phyloP scores from a whole-genome alignment of 2,797 vertebrate species.

The Champsocephalus esox region DNA sequence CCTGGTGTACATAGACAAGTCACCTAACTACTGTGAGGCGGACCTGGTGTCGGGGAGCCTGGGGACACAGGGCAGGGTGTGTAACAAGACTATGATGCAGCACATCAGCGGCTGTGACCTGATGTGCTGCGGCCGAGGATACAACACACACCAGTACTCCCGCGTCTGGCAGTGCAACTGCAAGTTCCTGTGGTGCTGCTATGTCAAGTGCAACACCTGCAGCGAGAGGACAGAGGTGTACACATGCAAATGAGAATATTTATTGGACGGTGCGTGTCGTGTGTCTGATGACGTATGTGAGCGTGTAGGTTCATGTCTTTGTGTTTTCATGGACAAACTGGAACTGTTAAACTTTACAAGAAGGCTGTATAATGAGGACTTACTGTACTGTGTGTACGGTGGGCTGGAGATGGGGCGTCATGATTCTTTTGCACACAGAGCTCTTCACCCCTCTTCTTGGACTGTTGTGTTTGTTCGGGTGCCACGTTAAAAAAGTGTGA shows the following conservation, averaged over 20 bases:
- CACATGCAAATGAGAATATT: constrained; percentile 93
- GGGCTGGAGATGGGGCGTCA: constrained; percentile 53
- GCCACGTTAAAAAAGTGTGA: constrained; percentile 27
- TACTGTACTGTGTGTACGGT: constrained; percentile 40
- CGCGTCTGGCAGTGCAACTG: constrained; percentile 99
- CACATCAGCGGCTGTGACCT: constrained; percentile 94
- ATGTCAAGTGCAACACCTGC: constrained; percentile 98
- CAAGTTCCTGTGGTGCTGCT: constrained; percentile 99
- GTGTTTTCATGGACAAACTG: constrained; percentile 57
- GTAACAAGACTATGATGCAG: constrained; percentile 94
- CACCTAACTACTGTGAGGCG: constrained; percentile 97
- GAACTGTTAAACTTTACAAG: constrained; percentile 42
- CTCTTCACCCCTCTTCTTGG: constrained; percentile 58
- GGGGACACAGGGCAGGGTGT: constrained; percentile 95
- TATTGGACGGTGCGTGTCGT: constrained; percentile 55
- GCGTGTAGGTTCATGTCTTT: constrained; percentile 37
- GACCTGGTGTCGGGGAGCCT: constrained; percentile 92
- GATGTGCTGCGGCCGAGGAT: constrained; percentile 98
- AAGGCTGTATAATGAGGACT: constrained; percentile 55
- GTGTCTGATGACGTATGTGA: constrained; percentile 15
- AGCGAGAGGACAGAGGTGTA: constrained; percentile 98
- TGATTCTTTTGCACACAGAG: constrained; percentile 76
- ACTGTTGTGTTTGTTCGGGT: constrained; percentile 33
- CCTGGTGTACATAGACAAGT: constrained; percentile 96
- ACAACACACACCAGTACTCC: constrained; percentile 98